phyloP scores from a whole-genome alignment of 2,888 invertebrate genomes.

The Mellilla xanthometata region DNA sequence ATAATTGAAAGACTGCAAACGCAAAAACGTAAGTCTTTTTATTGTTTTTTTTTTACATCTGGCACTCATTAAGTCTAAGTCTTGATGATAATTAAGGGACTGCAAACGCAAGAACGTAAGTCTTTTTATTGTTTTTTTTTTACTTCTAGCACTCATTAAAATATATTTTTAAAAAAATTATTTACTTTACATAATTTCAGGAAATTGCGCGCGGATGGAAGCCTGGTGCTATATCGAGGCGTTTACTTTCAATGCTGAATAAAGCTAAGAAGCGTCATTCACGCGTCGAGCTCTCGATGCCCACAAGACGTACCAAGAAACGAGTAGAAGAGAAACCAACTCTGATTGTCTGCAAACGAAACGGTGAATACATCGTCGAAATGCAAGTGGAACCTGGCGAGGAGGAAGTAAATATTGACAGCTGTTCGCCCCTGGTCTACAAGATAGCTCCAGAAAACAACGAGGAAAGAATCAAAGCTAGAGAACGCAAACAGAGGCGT shows the following conservation, averaged over 20 bases:
- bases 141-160: not conserved
- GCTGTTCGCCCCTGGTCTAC: constrained; percentile 56
- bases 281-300: constrained; percentile 33
- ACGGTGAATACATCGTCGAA: constrained; percentile 62
- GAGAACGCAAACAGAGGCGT: constrained; percentile 39
- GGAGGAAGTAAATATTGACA: constrained; percentile 31
- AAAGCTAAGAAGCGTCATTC: constrained; percentile 46
- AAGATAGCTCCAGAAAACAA: constrained; percentile 54
- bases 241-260: constrained; percentile 53
- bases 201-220: constrained; percentile 59
- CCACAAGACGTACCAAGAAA: constrained; percentile 49
- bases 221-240: constrained; percentile 68
- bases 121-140: constrained; percentile 21
- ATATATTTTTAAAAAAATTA: not conserved
- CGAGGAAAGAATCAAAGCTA: constrained; percentile 44
- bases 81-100: constrained; percentile 5
- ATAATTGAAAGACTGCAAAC: too few relatives aligned
- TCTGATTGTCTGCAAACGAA: constrained; percentile 53
- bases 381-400: constrained; percentile 49
- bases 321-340: constrained; percentile 54
- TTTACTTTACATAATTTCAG: constrained; percentile 46
- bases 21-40: too few relatives aligned
- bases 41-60: too few relatives aligned
- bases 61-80: not conserved
- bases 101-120: constrained; percentile 5